Percentiles rank a stretch among this genome's conserved stretches.
Evolutionary conservation across 2,113 vertebrate species (phyloP).

Genomic region (Marcusenius ussheri): DNA sequence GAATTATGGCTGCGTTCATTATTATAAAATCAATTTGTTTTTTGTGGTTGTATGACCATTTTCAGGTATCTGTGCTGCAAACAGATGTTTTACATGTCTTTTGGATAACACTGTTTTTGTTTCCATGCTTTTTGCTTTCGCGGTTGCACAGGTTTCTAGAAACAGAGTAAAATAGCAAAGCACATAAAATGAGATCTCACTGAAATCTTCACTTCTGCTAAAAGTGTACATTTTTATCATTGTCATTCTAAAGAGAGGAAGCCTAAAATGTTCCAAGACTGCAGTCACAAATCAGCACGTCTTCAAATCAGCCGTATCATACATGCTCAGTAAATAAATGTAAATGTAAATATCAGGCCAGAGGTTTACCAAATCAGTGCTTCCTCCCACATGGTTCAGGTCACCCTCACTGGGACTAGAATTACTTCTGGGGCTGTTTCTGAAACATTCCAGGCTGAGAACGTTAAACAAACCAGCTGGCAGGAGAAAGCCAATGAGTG

Average conservation of each 20-base stretch:
- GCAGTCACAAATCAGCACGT: background rate
- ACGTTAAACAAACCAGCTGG: conserved; percentile 38
- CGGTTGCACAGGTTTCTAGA: background rate
- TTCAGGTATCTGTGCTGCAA: background rate
- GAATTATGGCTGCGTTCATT: background rate
- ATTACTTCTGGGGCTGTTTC: conserved; percentile 32
- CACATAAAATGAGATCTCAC: background rate
- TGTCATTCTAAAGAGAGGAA: background rate
- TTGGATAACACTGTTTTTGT: background rate
- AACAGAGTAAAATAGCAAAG: background rate
- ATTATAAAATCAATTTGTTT: background rate
- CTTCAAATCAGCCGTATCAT: background rate
- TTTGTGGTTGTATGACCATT: background rate
- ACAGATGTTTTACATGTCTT: background rate
- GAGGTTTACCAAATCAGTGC: background rate
- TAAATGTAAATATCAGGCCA: background rate
- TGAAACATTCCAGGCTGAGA: conserved; percentile 39
- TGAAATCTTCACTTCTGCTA: background rate
- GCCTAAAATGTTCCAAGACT: background rate
- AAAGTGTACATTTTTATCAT: background rate
- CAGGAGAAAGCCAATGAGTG: background rate
- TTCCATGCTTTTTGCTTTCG: background rate
- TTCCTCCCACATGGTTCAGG: conserved; percentile 22
- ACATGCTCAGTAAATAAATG: background rate
- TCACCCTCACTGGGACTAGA: conserved; percentile 22